Conservation (phyloP, 2,113 vertebrate genomes). For the Oriolus oriolus region DNA sequence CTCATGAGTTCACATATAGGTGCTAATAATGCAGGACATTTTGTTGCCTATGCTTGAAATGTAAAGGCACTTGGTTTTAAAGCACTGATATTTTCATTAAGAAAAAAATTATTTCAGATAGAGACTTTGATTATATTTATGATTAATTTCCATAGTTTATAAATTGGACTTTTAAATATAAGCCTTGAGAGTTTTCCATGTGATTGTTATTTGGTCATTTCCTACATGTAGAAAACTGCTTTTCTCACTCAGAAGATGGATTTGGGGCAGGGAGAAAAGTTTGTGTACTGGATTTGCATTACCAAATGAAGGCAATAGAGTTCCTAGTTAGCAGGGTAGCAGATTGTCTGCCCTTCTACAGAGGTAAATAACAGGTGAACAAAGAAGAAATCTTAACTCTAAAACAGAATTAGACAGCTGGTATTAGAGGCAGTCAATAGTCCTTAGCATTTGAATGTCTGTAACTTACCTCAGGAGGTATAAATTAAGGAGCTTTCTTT, state of each 20-base stretch:
- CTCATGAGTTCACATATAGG: neutral
- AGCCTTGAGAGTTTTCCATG: neutral
- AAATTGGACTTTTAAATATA: neutral
- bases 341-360: neutral
- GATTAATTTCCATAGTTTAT: neutral
- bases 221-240: neutral
- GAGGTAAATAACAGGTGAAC: neutral
- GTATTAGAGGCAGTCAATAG: neutral
- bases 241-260: neutral
- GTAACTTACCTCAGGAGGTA: neutral
- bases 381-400: neutral
- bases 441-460: neutral
- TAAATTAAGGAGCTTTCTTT: constrained; percentile 1
- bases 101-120: neutral
- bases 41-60: neutral
- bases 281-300: neutral
- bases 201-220: neutral
- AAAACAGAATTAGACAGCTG: neutral
- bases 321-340: neutral
- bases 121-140: neutral
- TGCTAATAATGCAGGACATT: neutral
- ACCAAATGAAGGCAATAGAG: neutral
- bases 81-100: neutral
- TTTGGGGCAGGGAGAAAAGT: neutral
- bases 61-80: neutral